Evolutionary conservation across 2,113 vertebrate species (phyloP).

Genomic region (Geococcyx californianus): DNA sequence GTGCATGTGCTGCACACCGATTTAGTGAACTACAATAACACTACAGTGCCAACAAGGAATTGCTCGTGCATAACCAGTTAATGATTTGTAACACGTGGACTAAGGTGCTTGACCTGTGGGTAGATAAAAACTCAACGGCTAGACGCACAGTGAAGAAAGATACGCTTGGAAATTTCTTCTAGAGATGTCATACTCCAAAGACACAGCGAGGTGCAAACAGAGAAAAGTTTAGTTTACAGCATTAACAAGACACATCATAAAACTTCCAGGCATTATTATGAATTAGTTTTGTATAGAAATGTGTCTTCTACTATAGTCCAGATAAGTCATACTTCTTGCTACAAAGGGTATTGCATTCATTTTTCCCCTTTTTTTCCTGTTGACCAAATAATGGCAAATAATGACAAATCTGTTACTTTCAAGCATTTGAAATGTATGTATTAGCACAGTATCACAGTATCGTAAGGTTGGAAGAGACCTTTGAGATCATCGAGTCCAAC

Average conservation of each 20-base stretch:
- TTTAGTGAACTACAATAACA: neutral
- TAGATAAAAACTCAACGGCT: neutral
- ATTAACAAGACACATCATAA: neutral
- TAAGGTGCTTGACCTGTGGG: neutral
- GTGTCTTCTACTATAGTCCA: neutral
- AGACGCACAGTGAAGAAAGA: rapidly evolving
- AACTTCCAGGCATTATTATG: neutral
- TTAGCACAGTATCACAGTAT: too few relatives aligned
- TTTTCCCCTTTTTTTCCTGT: neutral
- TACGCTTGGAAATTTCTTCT: neutral
- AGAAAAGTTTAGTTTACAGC: neutral
- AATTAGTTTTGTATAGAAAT: neutral
- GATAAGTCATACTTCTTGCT: neutral
- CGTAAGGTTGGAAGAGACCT: too few relatives aligned
- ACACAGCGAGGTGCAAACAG: neutral
- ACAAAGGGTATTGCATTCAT: neutral
- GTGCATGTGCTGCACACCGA: too few relatives aligned
- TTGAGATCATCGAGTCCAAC: too few relatives aligned
- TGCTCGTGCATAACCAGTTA: neutral
- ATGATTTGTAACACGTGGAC: neutral
- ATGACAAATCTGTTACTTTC: neutral
- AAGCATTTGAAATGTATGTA: neutral
- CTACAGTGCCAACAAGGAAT: neutral
- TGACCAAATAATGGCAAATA: neutral
- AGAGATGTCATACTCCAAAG: neutral